Evolutionary conservation across 1,140 invertebrate species (phyloP).

Genomic region (Cepaea nemoralis): DNA sequence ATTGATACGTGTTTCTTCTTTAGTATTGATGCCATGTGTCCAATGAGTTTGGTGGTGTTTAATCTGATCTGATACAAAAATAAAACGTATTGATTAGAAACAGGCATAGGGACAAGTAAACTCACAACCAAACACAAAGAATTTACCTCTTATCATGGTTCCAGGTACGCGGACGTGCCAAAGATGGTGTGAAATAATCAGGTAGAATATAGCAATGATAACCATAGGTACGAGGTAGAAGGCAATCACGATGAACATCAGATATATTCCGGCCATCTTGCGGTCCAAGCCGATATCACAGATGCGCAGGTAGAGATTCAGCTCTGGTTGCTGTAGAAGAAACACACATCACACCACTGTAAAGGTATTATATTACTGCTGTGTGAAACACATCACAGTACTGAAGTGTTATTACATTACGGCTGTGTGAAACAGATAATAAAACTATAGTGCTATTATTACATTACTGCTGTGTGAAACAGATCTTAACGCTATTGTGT

Average conservation of each 20-base stretch:
- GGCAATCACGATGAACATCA: constrained; percentile 76
- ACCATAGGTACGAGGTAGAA: constrained; percentile 54
- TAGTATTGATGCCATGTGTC: too few species aligned
- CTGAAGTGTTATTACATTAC: too few species aligned
- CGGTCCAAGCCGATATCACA: constrained; percentile 41
- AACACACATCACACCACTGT: not conserved
- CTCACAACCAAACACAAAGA: not conserved
- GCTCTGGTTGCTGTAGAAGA: constrained; percentile 26
- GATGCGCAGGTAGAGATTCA: constrained; percentile 45
- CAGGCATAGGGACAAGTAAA: not conserved
- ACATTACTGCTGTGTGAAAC: too few species aligned
- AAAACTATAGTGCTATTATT: too few species aligned
- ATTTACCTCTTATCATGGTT: constrained; percentile 37
- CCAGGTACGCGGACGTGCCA: constrained; percentile 46
- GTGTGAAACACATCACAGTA: too few species aligned
- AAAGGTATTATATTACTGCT: too few species aligned
- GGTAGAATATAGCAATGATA: constrained; percentile 47
- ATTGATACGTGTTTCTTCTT: too few species aligned
- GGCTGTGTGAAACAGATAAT: too few species aligned
- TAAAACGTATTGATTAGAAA: not conserved
- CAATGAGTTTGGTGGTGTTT: too few species aligned
- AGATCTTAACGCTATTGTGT: too few species aligned
- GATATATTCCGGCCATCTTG: constrained; percentile 73
- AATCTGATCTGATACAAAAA: too few species aligned
- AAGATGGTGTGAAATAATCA: constrained; percentile 48